These are phyloP conservation scores for Engystomops pustulosus DNA, from an alignment of 2,113 vertebrate species.

Conservation along the genomic window DNA sequence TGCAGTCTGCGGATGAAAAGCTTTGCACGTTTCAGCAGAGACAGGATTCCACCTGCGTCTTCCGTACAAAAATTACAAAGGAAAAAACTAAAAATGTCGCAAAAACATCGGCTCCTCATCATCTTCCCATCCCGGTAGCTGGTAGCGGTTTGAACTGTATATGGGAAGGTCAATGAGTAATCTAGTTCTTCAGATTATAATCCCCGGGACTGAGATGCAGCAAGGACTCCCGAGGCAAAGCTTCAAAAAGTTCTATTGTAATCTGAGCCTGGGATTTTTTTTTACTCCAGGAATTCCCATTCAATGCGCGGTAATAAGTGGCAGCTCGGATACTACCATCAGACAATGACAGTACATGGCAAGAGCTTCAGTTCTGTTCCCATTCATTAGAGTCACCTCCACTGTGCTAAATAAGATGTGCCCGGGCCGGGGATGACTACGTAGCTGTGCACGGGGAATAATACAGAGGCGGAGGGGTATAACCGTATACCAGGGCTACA, in stretches of 20 bases:
- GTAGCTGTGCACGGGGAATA: background rate
- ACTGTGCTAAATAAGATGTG: conserved; percentile 12
- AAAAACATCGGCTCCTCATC: background rate
- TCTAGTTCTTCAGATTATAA: background rate
- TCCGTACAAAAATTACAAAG: background rate
- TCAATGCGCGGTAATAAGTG: conserved; percentile 15
- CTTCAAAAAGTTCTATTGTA: conserved; percentile 5
- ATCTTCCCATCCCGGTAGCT: background rate
- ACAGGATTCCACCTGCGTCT: no score
- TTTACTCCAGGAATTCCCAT: background rate
- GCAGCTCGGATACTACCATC: background rate
- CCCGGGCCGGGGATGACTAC: background rate
- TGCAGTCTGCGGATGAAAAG: background rate
- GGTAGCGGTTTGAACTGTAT: background rate
- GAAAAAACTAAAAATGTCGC: background rate
- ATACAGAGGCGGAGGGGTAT: background rate
- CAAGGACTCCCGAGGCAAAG: conserved; percentile 21
- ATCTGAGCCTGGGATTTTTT: conserved; percentile 1
- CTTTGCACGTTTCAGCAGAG: background rate
- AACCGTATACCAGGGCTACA: background rate
- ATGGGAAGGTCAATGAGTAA: conserved; percentile 6
- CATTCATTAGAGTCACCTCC: conserved; percentile 24
- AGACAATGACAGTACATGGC: background rate
- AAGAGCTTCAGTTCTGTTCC: background rate
- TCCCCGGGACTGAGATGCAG: background rate